Percentiles rank a stretch among this genome's conserved stretches.
Evolutionary conservation across 1,140 invertebrate species (phyloP).

Genomic region (Limonius californicus): DNA sequence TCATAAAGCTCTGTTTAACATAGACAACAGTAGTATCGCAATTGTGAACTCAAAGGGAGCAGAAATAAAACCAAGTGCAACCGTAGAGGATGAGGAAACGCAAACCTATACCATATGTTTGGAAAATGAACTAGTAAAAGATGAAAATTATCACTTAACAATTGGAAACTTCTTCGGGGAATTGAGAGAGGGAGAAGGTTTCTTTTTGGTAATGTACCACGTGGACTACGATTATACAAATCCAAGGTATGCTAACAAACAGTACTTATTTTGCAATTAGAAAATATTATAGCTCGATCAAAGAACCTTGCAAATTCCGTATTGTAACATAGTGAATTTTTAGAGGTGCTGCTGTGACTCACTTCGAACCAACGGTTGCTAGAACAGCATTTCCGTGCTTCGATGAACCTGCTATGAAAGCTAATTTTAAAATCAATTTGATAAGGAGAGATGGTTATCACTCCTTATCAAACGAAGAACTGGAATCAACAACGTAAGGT

Average conservation of each 20-base stretch:
- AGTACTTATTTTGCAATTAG: no score
- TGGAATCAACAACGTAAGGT: constrained; percentile 17
- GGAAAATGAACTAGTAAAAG: not conserved
- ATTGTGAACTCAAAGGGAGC: not conserved
- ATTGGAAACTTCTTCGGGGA: not conserved
- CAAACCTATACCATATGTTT: not conserved
- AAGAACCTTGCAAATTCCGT: no score
- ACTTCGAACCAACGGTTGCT: constrained; percentile 75
- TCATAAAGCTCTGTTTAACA: not conserved
- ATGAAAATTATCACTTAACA: not conserved
- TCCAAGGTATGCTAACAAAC: no score
- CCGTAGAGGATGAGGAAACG: not conserved
- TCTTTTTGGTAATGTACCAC: no score
- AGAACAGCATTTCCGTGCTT: constrained; percentile 80
- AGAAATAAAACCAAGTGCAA: not conserved
- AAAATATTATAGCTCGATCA: no score
- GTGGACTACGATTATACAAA: no score
- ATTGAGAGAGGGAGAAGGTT: no score
- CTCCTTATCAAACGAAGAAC: not conserved
- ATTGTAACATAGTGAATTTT: constrained; percentile 50
- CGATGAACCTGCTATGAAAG: constrained; percentile 79
- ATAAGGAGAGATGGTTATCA: not conserved
- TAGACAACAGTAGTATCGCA: not conserved
- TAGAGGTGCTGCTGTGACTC: constrained; percentile 59
- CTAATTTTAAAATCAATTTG: constrained; percentile 54